Evolutionary conservation across 2,797 vertebrate genomes (phyloP).

Genomic region (Moxostoma hubbsi): DNA sequence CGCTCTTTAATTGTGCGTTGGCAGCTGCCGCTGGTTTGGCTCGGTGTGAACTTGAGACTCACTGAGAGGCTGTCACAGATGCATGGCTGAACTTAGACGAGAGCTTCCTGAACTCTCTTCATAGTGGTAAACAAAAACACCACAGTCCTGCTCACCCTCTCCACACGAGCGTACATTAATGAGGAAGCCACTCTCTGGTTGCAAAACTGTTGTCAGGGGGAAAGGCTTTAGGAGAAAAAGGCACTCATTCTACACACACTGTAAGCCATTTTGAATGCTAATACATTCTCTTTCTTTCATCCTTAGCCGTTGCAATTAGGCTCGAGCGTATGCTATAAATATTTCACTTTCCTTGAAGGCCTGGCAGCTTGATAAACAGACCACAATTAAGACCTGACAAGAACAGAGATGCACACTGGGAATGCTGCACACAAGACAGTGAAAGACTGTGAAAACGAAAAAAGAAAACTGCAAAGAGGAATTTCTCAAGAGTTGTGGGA

Average conservation of each 20-base stretch:
- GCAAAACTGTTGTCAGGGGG: constrained; percentile 35
- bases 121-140: constrained; percentile 51
- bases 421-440: constrained; percentile 27
- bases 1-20: constrained; percentile 46
- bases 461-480: background rate
- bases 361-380: constrained; percentile 59
- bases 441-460: background rate
- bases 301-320: constrained; percentile 54
- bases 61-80: constrained; percentile 40
- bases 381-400: constrained; percentile 65
- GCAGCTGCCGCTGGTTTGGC: constrained; percentile 46
- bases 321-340: constrained; percentile 53
- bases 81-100: constrained; percentile 43
- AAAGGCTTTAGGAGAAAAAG: constrained; percentile 38
- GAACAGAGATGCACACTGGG: constrained; percentile 43
- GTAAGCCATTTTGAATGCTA: constrained; percentile 46
- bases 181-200: constrained; percentile 42
- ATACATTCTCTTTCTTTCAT: constrained; percentile 45
- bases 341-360: constrained; percentile 49
- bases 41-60: constrained; percentile 22
- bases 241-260: constrained; percentile 39
- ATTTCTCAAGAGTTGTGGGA: background rate
- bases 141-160: constrained; percentile 31
- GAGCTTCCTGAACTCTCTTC: constrained; percentile 47
- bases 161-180: constrained; percentile 45